Base-by-base conservation (phyloP, 2,113 vertebrate species). In the Ochotona princeps region DNA sequence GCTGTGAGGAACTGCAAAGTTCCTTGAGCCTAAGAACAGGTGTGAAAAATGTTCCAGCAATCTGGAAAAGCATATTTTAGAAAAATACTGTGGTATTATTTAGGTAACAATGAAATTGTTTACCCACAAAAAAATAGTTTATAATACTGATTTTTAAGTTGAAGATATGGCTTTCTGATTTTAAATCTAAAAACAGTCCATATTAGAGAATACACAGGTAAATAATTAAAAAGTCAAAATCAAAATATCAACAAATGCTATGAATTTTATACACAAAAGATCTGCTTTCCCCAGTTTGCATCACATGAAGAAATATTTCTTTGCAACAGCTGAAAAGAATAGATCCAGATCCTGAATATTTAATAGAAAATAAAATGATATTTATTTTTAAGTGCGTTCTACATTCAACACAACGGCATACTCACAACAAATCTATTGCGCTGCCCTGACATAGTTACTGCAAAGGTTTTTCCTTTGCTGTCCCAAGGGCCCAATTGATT, bases 401-500 rank as follows among this genome's bases (percentile, higher is more conserved):
- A 98, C 96, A 97, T 98, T 98, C 98, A 97, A 96, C 92, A 96
- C 96, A 96, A 97, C 97, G 96, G 97, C 97, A 98, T 97, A 97
- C 96, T 97, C 98, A 97, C 97, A 98, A 98, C 98, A 98, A 98
- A 98, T 98, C 98, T 98, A 98, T 98, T 97, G 97, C 97, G 95
- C 97, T 97, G 97, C 97, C 97, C 97, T 98, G 98, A 98, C 98
- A 98, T 97, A 98, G 98, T 98, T 98, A 98, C 98, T 98, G 98
- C 98, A 98, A 98, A 98, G 98, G 98, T 98, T 98, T 98, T 98
- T 98, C 97, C 97, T 98, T 96, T 97, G 97, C 97, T 98, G 92
- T 98, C 98, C 98, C 98, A 98, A 98, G 98, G 98, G 98, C 96
- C 98, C 98, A 98, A 98, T 98, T 98, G 98, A 98, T 98, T 98